Conservation (phyloP, 2,888 invertebrate genomes). For the Leistus spinibarbis region DNA sequence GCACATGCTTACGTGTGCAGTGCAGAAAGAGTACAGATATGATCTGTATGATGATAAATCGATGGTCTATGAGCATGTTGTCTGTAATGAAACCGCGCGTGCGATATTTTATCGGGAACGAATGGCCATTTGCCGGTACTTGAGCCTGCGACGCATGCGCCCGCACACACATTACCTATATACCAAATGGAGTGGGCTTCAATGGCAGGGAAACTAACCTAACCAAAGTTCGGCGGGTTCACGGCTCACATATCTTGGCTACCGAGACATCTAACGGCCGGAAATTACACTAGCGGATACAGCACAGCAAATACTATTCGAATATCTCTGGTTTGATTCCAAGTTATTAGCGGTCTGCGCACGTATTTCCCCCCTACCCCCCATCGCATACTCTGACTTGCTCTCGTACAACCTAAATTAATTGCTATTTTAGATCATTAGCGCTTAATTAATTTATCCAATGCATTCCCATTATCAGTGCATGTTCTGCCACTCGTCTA, state of each 20-base stretch:
- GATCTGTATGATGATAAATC: neutral
- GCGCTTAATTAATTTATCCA: slow-evolving; percentile 39
- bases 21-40: neutral
- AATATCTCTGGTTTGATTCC: slow-evolving; percentile 31
- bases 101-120: neutral
- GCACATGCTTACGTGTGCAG: neutral
- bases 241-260: slow-evolving; percentile 18
- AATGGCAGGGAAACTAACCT: neutral
- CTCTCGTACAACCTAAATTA: too few species aligned
- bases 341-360: slow-evolving; percentile 37
- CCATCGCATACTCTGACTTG: neutral
- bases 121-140: neutral
- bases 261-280: slow-evolving; percentile 13
- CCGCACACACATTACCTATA: neutral
- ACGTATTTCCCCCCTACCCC: neutral
- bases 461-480: slow-evolving; percentile 33
- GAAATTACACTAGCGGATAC: slow-evolving; percentile 28
- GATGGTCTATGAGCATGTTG: neutral
- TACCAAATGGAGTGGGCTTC: neutral
- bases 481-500: slow-evolving; percentile 30
- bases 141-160: neutral
- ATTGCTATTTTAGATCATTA: slow-evolving; percentile 40
- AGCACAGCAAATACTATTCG: slow-evolving; percentile 17
- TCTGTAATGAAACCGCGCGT: neutral
- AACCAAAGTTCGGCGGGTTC: neutral